Conservation (phyloP, 2,888 invertebrate genomes). For the Hemithea aestivaria region DNA sequence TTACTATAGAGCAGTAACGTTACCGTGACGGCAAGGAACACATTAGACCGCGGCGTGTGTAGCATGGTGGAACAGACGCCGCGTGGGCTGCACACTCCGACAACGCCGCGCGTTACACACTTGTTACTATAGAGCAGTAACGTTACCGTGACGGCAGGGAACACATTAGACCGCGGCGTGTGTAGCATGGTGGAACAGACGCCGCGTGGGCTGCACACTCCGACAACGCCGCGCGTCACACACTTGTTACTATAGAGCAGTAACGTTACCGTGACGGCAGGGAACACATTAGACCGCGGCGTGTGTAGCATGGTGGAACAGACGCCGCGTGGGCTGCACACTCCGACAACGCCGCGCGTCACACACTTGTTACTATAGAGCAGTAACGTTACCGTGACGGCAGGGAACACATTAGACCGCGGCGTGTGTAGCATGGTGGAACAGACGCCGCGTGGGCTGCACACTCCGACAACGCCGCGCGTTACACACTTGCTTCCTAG, state of each 20-base stretch:
- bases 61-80: slow-evolving; percentile 44
- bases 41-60: slow-evolving; percentile 46
- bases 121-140: too few relatives aligned
- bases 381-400: slow-evolving; percentile 62
- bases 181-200: slow-evolving; percentile 38
- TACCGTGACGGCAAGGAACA: too few relatives aligned
- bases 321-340: slow-evolving; percentile 45
- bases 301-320: slow-evolving; percentile 38
- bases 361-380: slow-evolving; percentile 50
- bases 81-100: slow-evolving; percentile 46
- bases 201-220: slow-evolving; percentile 44
- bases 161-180: slow-evolving; percentile 52
- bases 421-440: slow-evolving; percentile 37
- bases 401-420: slow-evolving; percentile 53
- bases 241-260: slow-evolving; percentile 53
- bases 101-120: too few relatives aligned
- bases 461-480: slow-evolving; percentile 50
- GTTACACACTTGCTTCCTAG: slow-evolving; percentile 50
- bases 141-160: too few relatives aligned
- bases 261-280: slow-evolving; percentile 56
- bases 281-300: slow-evolving; percentile 56
- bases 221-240: slow-evolving; percentile 53
- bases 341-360: slow-evolving; percentile 49
- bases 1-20: too few relatives aligned
- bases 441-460: slow-evolving; percentile 48